Evolutionary conservation across 2,113 vertebrate genomes (phyloP), one percentile per base, ranked within the genome.

Genomic region (Notarius lentiginosus): DNA sequence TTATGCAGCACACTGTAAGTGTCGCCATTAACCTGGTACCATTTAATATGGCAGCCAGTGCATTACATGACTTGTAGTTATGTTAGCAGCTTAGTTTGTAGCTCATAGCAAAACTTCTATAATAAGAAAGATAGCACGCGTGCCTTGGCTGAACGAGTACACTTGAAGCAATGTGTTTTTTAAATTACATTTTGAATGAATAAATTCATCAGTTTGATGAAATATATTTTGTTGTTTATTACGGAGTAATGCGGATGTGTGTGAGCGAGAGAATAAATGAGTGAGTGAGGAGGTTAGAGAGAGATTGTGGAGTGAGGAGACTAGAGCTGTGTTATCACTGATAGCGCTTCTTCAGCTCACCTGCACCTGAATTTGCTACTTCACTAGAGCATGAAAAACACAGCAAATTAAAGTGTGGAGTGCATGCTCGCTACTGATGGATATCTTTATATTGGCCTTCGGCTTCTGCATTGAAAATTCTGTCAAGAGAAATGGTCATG

Each of bases 361-460:
- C 96, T 95, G 94, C 93, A 93, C 93, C 92, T 92, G 94, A 96
- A 97, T 98, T 99, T 97, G 96, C 95, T 97, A 96, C 96, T 95
- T 96, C 97, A 98, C 92, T 96, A 96, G 97, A 98, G 96, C 97
- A 96, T 96, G 96, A 97, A 97, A 97, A 97, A 96, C 95, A 95
- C 94, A 96, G 95, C 95, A 97, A 96, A 97, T 98, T 97, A 97
- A 96, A 97, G 94, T 95, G 96, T 96, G 95, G 95, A 96, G 96
- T 95, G 94, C 93, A 94, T 96, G 94, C 95, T 97, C 95, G 93
- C 96, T 94, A 91, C 93, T 97, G 97, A 99, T 98, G 94, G 92
- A 90, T 98, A 97, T 98, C 97, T 96, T 95, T 96, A 95, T 97
- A 97, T 96, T 97, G 96, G 96, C 96, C 95, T 97, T 94, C 60